Percentiles rank a stretch among this genome's conserved stretches.
Evolutionary conservation across 1,140 invertebrate species (phyloP).

Genomic region (Scaptomyza pallida): DNA sequence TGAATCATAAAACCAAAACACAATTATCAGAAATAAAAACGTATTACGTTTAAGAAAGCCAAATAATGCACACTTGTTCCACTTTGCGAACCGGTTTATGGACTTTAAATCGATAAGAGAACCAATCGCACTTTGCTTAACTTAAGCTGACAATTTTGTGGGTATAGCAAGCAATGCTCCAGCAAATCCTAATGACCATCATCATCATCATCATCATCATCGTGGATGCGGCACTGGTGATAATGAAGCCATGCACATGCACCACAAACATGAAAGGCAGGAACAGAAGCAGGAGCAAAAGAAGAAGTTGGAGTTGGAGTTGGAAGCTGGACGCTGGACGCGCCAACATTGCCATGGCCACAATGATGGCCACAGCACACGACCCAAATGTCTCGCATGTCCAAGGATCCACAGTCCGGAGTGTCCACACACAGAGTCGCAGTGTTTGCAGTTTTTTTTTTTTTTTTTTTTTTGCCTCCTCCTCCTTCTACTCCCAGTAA

Average conservation of each 20-base stretch:
- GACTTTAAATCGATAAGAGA: no score
- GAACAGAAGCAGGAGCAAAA: neutral
- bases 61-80: no score
- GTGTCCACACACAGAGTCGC: no score
- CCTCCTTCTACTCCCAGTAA: no score
- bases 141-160: constrained; percentile 60
- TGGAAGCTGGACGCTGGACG: neutral
- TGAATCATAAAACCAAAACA: no score
- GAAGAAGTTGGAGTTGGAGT: neutral
- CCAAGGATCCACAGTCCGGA: constrained; percentile 5
- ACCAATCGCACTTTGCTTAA: constrained; percentile 2
- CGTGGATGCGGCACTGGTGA: constrained; percentile 34
- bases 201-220: constrained; percentile 34
- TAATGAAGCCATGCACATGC: constrained; percentile 74
- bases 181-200: constrained; percentile 20
- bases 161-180: constrained; percentile 25
- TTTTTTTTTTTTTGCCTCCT: neutral
- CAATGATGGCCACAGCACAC: constrained; percentile 57
- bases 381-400: constrained; percentile 39
- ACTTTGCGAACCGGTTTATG: no score
- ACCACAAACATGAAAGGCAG: constrained; percentile 14
- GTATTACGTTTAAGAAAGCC: no score
- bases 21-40: no score
- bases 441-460: neutral
- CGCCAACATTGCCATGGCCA: constrained; percentile 48